A percentile compares a stretch with the other conserved stretches of the same genome.
phyloP scores from a whole-genome alignment of 2,797 vertebrate genomes.

The Pteronotus mesoamericanus region DNA sequence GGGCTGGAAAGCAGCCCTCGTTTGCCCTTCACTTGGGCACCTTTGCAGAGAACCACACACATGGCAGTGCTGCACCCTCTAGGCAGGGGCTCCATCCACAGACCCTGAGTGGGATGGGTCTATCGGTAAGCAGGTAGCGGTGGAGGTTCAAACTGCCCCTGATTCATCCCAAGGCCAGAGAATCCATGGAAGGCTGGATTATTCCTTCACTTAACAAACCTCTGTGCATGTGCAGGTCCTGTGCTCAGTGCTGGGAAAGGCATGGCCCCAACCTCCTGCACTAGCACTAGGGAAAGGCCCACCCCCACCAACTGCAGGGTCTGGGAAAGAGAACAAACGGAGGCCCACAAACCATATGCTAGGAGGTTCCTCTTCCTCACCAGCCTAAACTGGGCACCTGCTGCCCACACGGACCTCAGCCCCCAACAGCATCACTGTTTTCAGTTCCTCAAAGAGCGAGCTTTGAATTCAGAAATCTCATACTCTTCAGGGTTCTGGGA shows the following conservation, averaged over 20 bases:
- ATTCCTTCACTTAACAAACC: neutral
- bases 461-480: neutral
- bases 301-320: neutral
- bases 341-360: neutral
- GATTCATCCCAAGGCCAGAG: neutral
- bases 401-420: neutral
- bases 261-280: neutral
- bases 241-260: neutral
- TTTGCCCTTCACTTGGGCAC: neutral
- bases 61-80: neutral
- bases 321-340: neutral
- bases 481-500: neutral
- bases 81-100: accelerated
- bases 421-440: neutral
- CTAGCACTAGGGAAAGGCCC: neutral
- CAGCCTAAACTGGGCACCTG: neutral
- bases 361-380: neutral
- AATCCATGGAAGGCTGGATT: neutral
- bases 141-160: neutral
- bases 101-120: neutral
- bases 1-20: neutral
- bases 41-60: neutral
- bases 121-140: neutral
- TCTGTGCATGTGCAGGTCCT: neutral
- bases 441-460: neutral